phyloP scores from a whole-genome alignment of 2,113 vertebrate genomes.

The Albula glossodonta region DNA sequence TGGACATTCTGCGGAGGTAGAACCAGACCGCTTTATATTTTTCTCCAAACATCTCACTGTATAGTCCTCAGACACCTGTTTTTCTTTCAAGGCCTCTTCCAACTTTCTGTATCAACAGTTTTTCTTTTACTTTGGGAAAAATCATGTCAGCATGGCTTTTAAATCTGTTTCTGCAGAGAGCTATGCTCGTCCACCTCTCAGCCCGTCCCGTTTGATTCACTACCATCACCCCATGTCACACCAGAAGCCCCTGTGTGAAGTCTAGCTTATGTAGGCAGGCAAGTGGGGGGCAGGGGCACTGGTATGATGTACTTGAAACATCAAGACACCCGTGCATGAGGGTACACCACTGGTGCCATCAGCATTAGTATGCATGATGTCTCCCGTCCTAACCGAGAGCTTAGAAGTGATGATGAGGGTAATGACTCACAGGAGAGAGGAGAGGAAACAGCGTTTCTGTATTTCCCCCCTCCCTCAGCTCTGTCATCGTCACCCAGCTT shows the following conservation, averaged over 20 bases:
- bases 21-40: no score
- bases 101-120: not conserved
- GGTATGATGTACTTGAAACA: not conserved
- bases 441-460: not conserved
- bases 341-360: not conserved
- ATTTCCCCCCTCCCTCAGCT: not conserved
- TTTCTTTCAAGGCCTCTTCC: not conserved
- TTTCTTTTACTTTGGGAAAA: not conserved
- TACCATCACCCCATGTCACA: not conserved
- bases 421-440: conserved; percentile 1
- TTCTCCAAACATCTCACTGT: no score
- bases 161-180: no score
- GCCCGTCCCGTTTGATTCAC: not conserved
- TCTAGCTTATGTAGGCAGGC: no score
- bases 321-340: not conserved
- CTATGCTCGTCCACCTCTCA: not conserved
- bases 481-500: not conserved
- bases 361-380: not conserved
- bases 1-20: no score
- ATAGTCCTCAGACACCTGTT: no score
- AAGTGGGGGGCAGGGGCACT: no score
- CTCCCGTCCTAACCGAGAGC: not conserved
- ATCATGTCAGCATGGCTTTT: no score
- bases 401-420: not conserved
- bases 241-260: no score